These are phyloP conservation scores for Heliothis subflexa DNA, from an alignment of 1,140 invertebrate genomes.

Conservation along the genomic window DNA sequence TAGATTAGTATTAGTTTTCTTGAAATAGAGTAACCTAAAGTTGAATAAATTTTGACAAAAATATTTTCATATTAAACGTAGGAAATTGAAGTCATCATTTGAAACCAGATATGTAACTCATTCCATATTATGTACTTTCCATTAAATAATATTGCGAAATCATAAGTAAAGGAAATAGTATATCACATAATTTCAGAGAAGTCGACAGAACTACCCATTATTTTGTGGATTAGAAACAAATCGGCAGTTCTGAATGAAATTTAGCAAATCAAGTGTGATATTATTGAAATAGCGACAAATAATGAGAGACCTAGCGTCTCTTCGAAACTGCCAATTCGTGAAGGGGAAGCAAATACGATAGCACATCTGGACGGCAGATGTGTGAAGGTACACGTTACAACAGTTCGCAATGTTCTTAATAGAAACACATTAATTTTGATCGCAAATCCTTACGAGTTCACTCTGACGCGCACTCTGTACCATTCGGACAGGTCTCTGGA, in stretches of 20 bases:
- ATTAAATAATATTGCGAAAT: constrained; percentile 27
- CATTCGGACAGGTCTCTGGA: constrained; percentile 91
- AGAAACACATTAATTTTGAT: constrained; percentile 83
- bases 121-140: constrained; percentile 25
- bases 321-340: constrained; percentile 81
- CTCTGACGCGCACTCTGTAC: constrained; percentile 92
- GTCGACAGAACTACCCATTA: constrained; percentile 64
- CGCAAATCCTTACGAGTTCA: constrained; percentile 90
- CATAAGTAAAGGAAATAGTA: constrained; percentile 46
- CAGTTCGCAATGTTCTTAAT: constrained; percentile 78
- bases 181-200: constrained; percentile 55
- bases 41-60: neutral
- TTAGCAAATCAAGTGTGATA: constrained; percentile 29
- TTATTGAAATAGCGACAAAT: constrained; percentile 39
- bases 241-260: constrained; percentile 72
- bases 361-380: constrained; percentile 84
- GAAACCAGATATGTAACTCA: neutral
- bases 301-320: constrained; percentile 43
- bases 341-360: constrained; percentile 76
- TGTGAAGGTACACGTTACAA: constrained; percentile 83
- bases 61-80: constrained; percentile 3
- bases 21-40: constrained; percentile 4
- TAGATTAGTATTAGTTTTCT: constrained; percentile 31
- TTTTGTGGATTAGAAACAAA: constrained; percentile 66
- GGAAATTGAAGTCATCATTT: neutral